phyloP scores from a whole-genome alignment of 2,888 invertebrate genomes.

The Drepana falcataria region DNA sequence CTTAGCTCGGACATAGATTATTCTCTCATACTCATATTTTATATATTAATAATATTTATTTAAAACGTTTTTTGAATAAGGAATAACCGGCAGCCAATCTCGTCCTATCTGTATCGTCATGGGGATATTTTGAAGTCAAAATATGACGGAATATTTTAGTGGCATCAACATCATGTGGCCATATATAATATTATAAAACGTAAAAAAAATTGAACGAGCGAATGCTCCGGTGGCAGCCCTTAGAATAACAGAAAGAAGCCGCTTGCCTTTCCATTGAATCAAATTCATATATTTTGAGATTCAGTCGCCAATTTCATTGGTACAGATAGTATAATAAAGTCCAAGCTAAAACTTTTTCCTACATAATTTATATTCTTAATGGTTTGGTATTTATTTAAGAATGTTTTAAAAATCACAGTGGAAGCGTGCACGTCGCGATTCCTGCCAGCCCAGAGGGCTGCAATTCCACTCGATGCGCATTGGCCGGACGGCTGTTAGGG shows the following conservation, averaged over 20 bases:
- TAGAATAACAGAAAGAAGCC: slow-evolving; percentile 72
- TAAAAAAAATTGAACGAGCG: slow-evolving; percentile 50
- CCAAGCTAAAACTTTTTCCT: neutral
- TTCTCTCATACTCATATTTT: too few species aligned
- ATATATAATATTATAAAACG: slow-evolving; percentile 62
- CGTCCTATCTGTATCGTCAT: slow-evolving; percentile 9
- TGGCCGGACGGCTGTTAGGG: too few species aligned
- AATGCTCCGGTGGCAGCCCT: slow-evolving; percentile 75
- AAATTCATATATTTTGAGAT: slow-evolving; percentile 80
- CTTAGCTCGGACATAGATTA: too few species aligned
- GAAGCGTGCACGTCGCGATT: too few species aligned
- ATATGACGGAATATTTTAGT: slow-evolving; percentile 59
- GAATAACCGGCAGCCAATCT: neutral
- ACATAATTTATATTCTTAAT: too few species aligned
- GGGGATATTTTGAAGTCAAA: slow-evolving; percentile 27
- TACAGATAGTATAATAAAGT: slow-evolving; percentile 47
- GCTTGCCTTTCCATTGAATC: slow-evolving; percentile 78
- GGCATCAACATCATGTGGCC: slow-evolving; percentile 48
- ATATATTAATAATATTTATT: too few species aligned
- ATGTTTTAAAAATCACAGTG: too few species aligned
- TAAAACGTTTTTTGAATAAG: too few species aligned
- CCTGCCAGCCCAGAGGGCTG: too few species aligned
- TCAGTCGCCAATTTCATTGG: slow-evolving; percentile 77
- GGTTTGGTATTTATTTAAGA: too few species aligned
- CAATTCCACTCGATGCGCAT: too few species aligned